A percentile compares a stretch with the other conserved stretches of the same genome.
Evolutionary conservation across 2,797 vertebrate genomes (phyloP).

Genomic region (Centropyge bicolor): DNA sequence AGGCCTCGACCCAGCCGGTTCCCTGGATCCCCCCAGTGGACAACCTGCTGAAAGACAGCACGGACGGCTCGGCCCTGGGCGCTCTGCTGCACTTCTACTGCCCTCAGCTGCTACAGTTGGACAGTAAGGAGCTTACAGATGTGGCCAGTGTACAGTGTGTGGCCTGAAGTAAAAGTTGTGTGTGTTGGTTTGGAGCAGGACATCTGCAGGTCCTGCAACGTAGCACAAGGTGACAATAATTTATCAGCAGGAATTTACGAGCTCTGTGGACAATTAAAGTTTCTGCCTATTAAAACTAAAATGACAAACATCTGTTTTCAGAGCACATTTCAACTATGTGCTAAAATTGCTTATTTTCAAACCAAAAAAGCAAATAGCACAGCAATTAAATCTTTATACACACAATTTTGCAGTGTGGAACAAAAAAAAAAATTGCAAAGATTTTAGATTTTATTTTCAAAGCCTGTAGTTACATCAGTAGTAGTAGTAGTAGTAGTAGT

Average conservation of each 20-base stretch:
- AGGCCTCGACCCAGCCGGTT: conserved; percentile 86
- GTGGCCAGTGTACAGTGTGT: too few relatives aligned
- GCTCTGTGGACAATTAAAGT: not conserved
- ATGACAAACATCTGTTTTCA: not conserved
- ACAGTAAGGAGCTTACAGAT: conserved; percentile 82
- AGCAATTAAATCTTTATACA: not conserved
- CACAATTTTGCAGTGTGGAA: not conserved
- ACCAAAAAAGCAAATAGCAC: not conserved
- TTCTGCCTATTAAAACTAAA: not conserved
- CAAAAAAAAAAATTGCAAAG: not conserved
- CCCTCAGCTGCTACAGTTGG: conserved; percentile 89
- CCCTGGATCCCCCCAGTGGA: conserved; percentile 96
- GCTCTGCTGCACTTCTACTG: conserved; percentile 97
- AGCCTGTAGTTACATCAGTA: not conserved
- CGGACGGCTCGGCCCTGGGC: conserved; percentile 92
- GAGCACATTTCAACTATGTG: not conserved
- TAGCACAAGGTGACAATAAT: not conserved
- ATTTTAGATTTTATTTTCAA: not conserved
- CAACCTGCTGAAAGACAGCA: conserved; percentile 95
- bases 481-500: too few relatives aligned
- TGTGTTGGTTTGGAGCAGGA: not conserved
- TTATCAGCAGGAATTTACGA: not conserved
- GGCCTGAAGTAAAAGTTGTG: not conserved
- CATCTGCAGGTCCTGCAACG: not conserved
- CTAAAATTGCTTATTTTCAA: not conserved